phyloP scores from a whole-genome alignment of 2,888 invertebrate genomes.

The Drosophila nigritarsus region DNA sequence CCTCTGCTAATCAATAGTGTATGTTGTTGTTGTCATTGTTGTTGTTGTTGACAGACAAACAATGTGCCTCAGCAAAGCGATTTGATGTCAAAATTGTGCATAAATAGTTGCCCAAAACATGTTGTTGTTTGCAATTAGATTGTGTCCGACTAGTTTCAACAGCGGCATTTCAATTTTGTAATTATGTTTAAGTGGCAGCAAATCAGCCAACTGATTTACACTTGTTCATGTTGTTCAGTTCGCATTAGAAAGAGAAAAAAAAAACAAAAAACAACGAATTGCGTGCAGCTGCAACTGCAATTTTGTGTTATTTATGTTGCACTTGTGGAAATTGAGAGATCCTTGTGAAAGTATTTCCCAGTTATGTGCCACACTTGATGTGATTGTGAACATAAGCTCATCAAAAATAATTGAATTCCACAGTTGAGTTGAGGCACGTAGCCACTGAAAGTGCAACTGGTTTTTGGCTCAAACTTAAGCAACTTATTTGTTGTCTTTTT shows the following conservation, averaged over 20 bases:
- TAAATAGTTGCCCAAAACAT: constrained; percentile 10
- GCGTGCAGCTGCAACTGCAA: neutral
- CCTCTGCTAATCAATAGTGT: constrained; percentile 30
- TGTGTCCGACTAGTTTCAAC: neutral
- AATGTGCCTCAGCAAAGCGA: constrained; percentile 24
- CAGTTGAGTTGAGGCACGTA: neutral
- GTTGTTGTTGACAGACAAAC: constrained; percentile 1
- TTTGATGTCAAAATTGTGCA: constrained; percentile 26
- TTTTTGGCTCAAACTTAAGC: no score
- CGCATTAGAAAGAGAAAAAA: no score
- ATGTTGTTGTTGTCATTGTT: constrained; percentile 4
- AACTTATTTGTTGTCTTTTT: no score
- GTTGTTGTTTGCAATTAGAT: constrained; percentile 4
- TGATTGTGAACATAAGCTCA: neutral
- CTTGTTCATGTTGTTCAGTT: neutral
- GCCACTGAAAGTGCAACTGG: neutral
- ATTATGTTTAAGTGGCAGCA: neutral
- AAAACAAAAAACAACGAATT: no score
- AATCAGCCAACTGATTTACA: no score
- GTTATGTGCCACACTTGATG: neutral
- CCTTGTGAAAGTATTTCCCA: fast-evolving
- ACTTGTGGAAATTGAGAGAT: neutral
- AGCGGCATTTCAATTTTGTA: neutral
- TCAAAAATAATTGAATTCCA: neutral
- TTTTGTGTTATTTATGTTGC: neutral